A percentile compares a stretch with the other conserved stretches of the same genome.
phyloP scores from a whole-genome alignment of 2,888 invertebrate genomes.

The Drosophila anomelani region DNA sequence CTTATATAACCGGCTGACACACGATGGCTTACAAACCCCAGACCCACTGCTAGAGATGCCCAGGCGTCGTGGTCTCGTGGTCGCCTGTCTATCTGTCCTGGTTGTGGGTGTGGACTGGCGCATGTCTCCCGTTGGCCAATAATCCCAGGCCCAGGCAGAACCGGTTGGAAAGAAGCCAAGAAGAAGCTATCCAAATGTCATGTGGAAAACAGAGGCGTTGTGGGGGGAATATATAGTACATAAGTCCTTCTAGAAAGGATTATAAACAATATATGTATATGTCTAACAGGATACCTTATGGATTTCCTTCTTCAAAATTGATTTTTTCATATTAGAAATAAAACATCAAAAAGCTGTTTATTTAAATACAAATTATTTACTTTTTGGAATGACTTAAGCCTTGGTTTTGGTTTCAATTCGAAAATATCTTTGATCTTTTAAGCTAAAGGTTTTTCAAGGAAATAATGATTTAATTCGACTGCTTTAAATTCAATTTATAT shows the following conservation, averaged over 20 bases:
- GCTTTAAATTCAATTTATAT: neutral
- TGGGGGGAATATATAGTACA: no score
- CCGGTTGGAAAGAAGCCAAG: conserved; percentile 35
- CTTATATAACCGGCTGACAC: conserved; percentile 56
- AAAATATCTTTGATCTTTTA: neutral
- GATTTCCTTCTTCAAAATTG: neutral
- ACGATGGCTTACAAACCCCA: conserved; percentile 15
- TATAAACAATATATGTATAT: no score
- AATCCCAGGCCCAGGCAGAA: conserved; percentile 1
- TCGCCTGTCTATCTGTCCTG: neutral
- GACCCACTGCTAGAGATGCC: conserved; percentile 24
- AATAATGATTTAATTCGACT: neutral
- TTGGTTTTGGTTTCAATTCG: neutral
- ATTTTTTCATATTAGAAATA: neutral
- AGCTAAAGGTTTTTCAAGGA: neutral
- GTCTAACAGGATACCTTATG: neutral
- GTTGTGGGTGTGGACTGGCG: conserved; percentile 20
- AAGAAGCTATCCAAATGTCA: conserved; percentile 28
- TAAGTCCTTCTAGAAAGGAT: neutral
- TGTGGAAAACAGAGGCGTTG: neutral
- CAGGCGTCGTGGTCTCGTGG: no score
- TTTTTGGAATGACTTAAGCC: neutral
- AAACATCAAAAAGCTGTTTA: no score
- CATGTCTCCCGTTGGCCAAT: conserved; percentile 24
- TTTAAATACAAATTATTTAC: neutral